These are phyloP conservation scores for Drosophila arawakana DNA, from an alignment of 1,140 invertebrate genomes.

Conservation along the genomic window DNA sequence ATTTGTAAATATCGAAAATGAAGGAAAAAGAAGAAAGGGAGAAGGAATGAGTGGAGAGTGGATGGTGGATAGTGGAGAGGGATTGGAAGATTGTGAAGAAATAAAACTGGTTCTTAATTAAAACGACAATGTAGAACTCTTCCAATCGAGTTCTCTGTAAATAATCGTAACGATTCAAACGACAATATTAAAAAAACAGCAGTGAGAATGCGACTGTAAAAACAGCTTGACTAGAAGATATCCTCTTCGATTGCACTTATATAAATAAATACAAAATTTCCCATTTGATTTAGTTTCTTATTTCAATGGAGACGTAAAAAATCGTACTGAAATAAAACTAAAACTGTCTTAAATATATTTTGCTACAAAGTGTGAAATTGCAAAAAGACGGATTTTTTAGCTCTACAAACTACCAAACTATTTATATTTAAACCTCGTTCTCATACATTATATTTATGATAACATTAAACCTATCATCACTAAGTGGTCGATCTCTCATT, in stretches of 20 bases:
- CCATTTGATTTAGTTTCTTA: too few species aligned
- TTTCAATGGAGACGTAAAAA: not conserved
- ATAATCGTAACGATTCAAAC: constrained; percentile 76
- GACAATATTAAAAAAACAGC: constrained; percentile 38
- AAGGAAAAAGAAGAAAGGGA: constrained; percentile 23
- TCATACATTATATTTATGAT: too few species aligned
- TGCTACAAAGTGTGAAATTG: too few species aligned
- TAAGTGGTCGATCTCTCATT: too few species aligned
- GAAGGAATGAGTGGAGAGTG: not conserved
- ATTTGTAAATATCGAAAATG: constrained; percentile 66
- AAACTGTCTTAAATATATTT: too few species aligned
- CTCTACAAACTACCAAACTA: too few species aligned
- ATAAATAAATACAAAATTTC: too few species aligned
- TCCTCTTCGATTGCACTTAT: not conserved
- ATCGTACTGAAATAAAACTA: not conserved
- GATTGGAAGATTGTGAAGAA: not conserved
- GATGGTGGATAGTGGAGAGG: too few species aligned
- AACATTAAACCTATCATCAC: too few species aligned
- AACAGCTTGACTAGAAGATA: constrained; percentile 10
- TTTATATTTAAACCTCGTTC: too few species aligned
- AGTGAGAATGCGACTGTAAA: constrained; percentile 32
- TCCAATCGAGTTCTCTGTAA: constrained; percentile 63
- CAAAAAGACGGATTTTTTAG: too few species aligned
- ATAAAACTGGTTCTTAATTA: constrained; percentile 75
- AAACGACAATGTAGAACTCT: constrained; percentile 62